Evolutionary conservation across 2,113 vertebrate species (phyloP).

Genomic region (Hippoglossus stenolepis): DNA sequence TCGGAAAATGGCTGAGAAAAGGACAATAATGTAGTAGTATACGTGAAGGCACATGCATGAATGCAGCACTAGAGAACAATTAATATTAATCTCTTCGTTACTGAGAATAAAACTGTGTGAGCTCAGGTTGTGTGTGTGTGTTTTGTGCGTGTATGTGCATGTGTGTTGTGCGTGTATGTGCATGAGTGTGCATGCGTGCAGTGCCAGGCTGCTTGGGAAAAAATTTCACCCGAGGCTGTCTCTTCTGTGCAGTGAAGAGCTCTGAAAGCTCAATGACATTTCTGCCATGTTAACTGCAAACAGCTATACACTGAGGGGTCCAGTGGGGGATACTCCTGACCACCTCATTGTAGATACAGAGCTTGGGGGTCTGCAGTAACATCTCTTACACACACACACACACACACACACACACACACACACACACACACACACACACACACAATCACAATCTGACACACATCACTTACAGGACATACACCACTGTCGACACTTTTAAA

Average conservation of each 20-base stretch:
- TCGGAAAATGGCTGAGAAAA: no score
- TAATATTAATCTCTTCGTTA: no score
- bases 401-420: neutral
- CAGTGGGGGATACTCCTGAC: neutral
- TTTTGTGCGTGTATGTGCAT: neutral
- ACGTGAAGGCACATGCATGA: no score
- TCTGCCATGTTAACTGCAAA: conserved; percentile 50
- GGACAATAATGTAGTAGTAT: no score
- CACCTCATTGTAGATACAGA: conserved; percentile 11
- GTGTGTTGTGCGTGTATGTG: neutral
- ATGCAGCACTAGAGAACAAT: no score
- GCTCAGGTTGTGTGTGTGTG: no score
- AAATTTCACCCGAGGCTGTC: neutral
- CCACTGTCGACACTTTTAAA: neutral
- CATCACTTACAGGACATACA: neutral
- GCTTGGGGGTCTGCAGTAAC: neutral
- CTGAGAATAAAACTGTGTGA: no score
- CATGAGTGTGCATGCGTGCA: neutral
- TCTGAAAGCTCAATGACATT: conserved; percentile 48
- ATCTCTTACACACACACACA: neutral
- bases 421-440: neutral
- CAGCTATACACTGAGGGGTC: neutral
- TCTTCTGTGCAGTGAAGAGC: conserved; percentile 24
- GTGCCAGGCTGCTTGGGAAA: neutral
- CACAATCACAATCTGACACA: neutral